Evolutionary conservation across 2,113 vertebrate genomes (phyloP).

Genomic region (Polypterus bichir): DNA sequence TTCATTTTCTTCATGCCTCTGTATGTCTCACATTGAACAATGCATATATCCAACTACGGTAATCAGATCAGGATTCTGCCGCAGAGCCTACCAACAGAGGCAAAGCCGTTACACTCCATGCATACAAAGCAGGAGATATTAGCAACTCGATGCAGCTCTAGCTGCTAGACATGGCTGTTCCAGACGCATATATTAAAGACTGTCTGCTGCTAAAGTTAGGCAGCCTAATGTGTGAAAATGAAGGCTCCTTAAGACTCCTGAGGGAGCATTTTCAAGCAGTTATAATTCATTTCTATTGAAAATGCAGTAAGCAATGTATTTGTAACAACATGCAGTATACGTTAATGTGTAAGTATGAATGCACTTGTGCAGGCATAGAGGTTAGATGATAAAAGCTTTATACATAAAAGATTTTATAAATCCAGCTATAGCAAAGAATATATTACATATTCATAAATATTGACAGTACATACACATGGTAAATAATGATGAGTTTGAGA

Average conservation of each 20-base stretch:
- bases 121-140: conserved; percentile 88
- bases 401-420: too few species aligned
- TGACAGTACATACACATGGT: too few species aligned
- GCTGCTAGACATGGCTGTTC: conserved; percentile 76
- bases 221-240: conserved; percentile 69
- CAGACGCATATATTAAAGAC: conserved; percentile 93
- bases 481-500: too few species aligned
- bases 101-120: conserved; percentile 63
- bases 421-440: too few species aligned
- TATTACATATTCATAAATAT: too few species aligned
- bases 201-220: conserved; percentile 77
- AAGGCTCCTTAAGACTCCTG: conserved; percentile 53
- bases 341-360: too few species aligned
- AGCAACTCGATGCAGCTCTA: conserved; percentile 67
- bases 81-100: conserved; percentile 67
- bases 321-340: too few species aligned
- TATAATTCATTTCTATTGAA: conserved; percentile 40
- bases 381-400: too few species aligned
- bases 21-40: conserved; percentile 46
- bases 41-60: conserved; percentile 49
- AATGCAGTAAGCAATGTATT: not conserved
- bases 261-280: conserved; percentile 54
- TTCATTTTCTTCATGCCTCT: too few species aligned
- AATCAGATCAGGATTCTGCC: conserved; percentile 67
- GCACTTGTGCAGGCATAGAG: too few species aligned